These are phyloP conservation scores for Harpegnathos saltator DNA, from an alignment of 1,140 invertebrate genomes.

Conservation along the genomic window DNA sequence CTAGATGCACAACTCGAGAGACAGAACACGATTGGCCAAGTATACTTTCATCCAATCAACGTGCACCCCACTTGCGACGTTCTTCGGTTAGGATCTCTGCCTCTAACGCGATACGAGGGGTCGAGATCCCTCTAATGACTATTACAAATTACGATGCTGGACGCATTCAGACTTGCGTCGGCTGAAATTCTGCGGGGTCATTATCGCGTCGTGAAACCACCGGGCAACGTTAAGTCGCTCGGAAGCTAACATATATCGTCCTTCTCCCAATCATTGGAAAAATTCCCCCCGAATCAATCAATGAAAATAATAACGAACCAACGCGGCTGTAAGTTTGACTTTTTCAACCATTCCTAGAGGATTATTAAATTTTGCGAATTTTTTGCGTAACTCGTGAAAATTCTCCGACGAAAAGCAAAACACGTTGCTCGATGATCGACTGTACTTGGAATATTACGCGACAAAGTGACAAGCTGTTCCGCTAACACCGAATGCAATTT, in stretches of 20 bases:
- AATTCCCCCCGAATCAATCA: background rate
- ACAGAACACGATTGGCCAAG: slow-evolving; percentile 44
- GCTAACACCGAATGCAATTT: background rate
- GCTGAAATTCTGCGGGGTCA: background rate
- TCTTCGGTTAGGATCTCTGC: slow-evolving; percentile 46
- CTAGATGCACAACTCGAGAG: slow-evolving; percentile 42
- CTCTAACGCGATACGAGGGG: slow-evolving; percentile 42
- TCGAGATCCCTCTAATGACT: slow-evolving; percentile 42
- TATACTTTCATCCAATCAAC: slow-evolving; percentile 61
- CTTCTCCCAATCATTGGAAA: background rate
- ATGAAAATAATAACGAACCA: background rate
- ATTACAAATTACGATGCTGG: slow-evolving; percentile 33
- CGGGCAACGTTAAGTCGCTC: background rate
- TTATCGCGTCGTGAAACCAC: background rate
- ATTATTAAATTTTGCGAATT: too few relatives aligned
- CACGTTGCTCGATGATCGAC: background rate
- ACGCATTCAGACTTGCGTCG: slow-evolving; percentile 6
- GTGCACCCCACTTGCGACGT: slow-evolving; percentile 50
- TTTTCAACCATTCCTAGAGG: too few relatives aligned
- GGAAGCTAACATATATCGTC: background rate
- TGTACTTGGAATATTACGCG: background rate
- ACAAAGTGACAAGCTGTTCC: background rate
- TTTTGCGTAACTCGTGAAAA: too few relatives aligned
- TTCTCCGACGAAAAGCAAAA: background rate
- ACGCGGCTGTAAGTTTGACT: slow-evolving; percentile 4